Evolutionary conservation across 2,797 vertebrate genomes (phyloP).

Genomic region (Melanotaenia parkinsoni): DNA sequence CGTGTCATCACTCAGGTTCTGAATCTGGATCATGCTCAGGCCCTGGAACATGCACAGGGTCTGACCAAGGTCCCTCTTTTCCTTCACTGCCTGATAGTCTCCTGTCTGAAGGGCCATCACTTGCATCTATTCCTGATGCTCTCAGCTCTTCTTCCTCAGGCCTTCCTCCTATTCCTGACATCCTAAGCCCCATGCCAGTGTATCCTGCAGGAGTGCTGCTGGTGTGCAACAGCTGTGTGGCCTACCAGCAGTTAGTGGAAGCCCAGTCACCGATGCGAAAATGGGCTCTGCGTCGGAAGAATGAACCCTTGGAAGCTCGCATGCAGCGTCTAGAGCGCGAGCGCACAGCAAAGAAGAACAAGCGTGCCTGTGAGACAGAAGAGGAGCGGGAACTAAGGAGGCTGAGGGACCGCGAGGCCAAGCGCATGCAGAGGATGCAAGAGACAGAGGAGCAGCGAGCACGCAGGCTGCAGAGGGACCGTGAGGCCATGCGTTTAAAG

Average conservation of each 20-base stretch:
- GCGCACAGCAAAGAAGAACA: conserved; percentile 95
- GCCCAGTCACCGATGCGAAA: conserved; percentile 88
- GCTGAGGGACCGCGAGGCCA: conserved; percentile 95
- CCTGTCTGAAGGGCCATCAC: conserved; percentile 78
- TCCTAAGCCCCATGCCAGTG: conserved; percentile 84
- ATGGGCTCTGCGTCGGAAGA: conserved; percentile 93
- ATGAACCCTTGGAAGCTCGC: conserved; percentile 90
- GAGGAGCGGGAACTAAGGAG: conserved; percentile 92
- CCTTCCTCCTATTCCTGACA: conserved; percentile 83
- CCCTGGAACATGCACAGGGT: conserved; percentile 50
- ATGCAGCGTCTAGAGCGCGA: conserved; percentile 94
- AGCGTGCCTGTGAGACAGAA: conserved; percentile 91
- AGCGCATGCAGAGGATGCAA: conserved; percentile 96
- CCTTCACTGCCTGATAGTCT: conserved; percentile 79
- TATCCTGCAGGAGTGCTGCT: conserved; percentile 94
- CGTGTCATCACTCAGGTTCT: conserved; percentile 45
- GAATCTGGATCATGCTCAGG: conserved; percentile 44
- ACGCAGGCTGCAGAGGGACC: conserved; percentile 92
- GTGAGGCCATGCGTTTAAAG: conserved; percentile 96
- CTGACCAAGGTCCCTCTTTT: conserved; percentile 74
- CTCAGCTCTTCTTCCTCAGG: conserved; percentile 78
- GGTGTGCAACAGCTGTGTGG: conserved; percentile 95
- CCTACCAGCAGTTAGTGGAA: conserved; percentile 92
- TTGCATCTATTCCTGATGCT: conserved; percentile 79
- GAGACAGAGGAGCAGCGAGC: conserved; percentile 95